phyloP scores from a whole-genome alignment of 2,113 vertebrate genomes.

The Hiodon tergisus region DNA sequence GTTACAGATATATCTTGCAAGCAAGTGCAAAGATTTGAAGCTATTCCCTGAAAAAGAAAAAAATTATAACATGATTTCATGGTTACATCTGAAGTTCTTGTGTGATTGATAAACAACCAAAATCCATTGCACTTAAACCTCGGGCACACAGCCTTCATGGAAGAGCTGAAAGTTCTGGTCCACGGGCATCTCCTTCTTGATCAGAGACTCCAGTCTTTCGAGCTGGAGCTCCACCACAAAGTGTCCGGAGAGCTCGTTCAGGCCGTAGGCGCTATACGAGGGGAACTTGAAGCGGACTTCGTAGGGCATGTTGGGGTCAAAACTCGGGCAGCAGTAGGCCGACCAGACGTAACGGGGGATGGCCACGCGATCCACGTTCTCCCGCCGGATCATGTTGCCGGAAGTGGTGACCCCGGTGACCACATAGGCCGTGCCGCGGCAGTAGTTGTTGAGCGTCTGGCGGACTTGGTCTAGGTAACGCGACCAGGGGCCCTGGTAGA shows the following conservation, averaged over 20 bases:
- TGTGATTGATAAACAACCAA: too few species aligned
- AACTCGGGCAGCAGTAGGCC: neutral
- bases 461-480: neutral
- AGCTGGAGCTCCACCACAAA: neutral
- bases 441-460: neutral
- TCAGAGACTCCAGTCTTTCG: neutral
- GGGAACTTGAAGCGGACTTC: neutral
- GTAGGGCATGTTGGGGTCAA: neutral
- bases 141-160: neutral
- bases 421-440: constrained; percentile 3
- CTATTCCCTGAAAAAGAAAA: too few species aligned
- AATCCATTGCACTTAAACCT: neutral
- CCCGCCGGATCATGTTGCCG: neutral
- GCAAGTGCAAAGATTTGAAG: too few species aligned
- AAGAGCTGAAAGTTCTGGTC: constrained; percentile 7
- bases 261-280: neutral
- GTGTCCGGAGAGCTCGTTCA: neutral
- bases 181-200: neutral
- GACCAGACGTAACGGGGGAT: neutral
- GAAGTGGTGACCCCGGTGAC: constrained; percentile 4
- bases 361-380: neutral
- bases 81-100: too few species aligned
- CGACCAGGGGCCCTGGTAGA: neutral
- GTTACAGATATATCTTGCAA: too few species aligned
- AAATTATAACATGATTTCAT: too few species aligned